Conservation (phyloP, 2,888 invertebrate species). For the Orthonychiurus folsomi region DNA sequence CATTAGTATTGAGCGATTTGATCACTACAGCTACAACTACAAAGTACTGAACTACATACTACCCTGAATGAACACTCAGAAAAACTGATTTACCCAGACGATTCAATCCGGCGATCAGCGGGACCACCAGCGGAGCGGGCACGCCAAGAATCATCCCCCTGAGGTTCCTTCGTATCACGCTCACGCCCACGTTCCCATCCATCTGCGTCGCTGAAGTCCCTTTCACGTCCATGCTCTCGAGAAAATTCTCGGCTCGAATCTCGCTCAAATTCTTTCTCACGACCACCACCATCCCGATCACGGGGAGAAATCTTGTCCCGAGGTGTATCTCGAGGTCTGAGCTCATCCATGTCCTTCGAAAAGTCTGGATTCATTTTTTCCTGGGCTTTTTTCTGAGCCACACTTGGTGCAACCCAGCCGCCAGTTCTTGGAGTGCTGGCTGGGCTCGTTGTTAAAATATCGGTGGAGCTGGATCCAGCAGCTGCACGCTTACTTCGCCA, state of each 20-base stretch:
- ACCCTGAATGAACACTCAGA: background rate
- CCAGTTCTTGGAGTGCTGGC: constrained; percentile 6
- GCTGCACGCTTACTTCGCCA: constrained; percentile 23
- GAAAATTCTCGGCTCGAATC: constrained; percentile 2
- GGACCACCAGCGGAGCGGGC: constrained; percentile 14
- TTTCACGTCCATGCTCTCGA: constrained; percentile 9
- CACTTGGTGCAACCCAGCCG: constrained; percentile 16
- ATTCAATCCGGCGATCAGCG: constrained; percentile 9
- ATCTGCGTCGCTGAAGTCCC: constrained; percentile 28
- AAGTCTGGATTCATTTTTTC: constrained; percentile 3
- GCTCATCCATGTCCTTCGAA: background rate
- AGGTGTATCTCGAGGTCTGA: background rate
- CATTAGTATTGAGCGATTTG: too few relatives aligned
- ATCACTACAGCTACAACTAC: too few relatives aligned
- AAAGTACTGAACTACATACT: too few relatives aligned
- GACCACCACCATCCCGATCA: constrained; percentile 2
- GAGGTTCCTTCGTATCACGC: constrained; percentile 18
- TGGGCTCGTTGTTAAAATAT: constrained; percentile 21
- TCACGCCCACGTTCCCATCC: constrained; percentile 24
- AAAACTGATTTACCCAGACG: background rate
- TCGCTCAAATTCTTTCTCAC: background rate
- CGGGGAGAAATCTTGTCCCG: background rate
- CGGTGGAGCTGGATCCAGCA: constrained; percentile 38
- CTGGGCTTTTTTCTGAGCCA: constrained; percentile 15
- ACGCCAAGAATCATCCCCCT: constrained; percentile 11